These are phyloP conservation scores for Allophyes oxyacanthae DNA, from an alignment of 2,888 invertebrate genomes.

Conservation along the genomic window DNA sequence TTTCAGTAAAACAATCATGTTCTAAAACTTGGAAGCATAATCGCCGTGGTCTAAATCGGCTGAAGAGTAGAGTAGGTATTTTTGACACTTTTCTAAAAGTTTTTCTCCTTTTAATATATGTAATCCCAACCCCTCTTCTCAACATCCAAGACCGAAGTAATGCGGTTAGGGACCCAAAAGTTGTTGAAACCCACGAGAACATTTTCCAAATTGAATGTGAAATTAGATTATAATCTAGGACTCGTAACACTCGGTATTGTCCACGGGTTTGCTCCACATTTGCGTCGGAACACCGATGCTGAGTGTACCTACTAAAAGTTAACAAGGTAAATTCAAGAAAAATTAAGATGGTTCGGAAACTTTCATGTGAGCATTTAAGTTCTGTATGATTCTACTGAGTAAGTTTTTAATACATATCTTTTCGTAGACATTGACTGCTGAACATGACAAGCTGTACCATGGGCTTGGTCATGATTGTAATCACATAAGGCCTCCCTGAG, in stretches of 20 bases:
- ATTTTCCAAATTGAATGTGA: slow-evolving; percentile 51
- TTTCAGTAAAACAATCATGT: too few species aligned
- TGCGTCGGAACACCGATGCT: background rate
- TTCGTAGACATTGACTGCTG: too few species aligned
- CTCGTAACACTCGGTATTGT: slow-evolving; percentile 25
- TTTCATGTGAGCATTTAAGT: background rate
- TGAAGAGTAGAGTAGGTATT: too few species aligned
- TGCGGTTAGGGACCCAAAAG: slow-evolving; percentile 33
- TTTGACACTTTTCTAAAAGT: background rate
- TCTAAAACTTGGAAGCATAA: too few species aligned
- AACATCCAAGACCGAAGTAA: slow-evolving; percentile 32
- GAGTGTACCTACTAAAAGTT: slow-evolving; percentile 18
- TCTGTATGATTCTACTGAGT: slow-evolving; percentile 1
- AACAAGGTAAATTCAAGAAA: slow-evolving; percentile 7
- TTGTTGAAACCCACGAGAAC: slow-evolving; percentile 30
- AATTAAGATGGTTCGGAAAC: background rate
- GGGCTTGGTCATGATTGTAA: too few species aligned
- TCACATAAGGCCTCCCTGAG: too few species aligned
- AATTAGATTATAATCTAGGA: slow-evolving; percentile 48
- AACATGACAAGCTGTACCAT: too few species aligned
- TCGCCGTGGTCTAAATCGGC: too few species aligned
- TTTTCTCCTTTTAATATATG: slow-evolving; percentile 26
- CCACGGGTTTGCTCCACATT: slow-evolving; percentile 19
- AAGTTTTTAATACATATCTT: too few species aligned
- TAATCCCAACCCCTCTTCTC: slow-evolving; percentile 18